Evolutionary conservation across 2,113 vertebrate species (phyloP), one percentile per base, ranked within the genome.

Genomic region (Indri indri): DNA sequence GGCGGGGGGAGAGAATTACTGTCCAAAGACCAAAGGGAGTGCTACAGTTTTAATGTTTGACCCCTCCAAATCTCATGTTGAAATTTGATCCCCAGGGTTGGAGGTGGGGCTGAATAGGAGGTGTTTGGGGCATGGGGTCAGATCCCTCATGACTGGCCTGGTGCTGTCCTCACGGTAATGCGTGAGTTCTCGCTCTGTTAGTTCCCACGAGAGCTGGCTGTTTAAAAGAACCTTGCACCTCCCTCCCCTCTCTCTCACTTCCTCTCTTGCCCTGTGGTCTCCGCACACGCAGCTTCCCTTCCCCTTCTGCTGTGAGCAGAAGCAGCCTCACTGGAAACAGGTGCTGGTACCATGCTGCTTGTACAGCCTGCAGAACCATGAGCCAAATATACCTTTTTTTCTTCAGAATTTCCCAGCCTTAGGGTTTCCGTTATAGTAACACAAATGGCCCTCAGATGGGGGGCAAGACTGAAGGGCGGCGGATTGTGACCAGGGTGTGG

Each of bases 1-100:
- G 16, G 11, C 40, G 0, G 7, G 3, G 3, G 20, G 14, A 5
- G 42, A 27, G 7, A 1, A 7, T 40, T 25, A 3, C 30, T 80
- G 27, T 52, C 52, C 63, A 42, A 73, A 85, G 42, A 3, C n/a
- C 50, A 66, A 63, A 63, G 61, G n/a, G 10, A 22, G 7, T 57
- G 57, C 20, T 40, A 5, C 37, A 20, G 37, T 40, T 40, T 71
- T n/a, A 9, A 23, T 12, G 23, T 71, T 22, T 71, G 68, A 71
- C 20, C 5, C 20, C 66, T 71, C n/a, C 34, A 71, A 71, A 40
- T 71, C 68, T 40, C 68, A 71, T 3, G 34, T 20, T 68, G 66
- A 68, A 68, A 68, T 37, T n/a, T 34, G 20, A 68, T 68, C 66
- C 8, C 66, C 66, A 37, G 68, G 5, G 68, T 10, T 71, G 22